phyloP scores from a whole-genome alignment of 2,797 vertebrate genomes.

The Hyperoplus immaculatus region DNA sequence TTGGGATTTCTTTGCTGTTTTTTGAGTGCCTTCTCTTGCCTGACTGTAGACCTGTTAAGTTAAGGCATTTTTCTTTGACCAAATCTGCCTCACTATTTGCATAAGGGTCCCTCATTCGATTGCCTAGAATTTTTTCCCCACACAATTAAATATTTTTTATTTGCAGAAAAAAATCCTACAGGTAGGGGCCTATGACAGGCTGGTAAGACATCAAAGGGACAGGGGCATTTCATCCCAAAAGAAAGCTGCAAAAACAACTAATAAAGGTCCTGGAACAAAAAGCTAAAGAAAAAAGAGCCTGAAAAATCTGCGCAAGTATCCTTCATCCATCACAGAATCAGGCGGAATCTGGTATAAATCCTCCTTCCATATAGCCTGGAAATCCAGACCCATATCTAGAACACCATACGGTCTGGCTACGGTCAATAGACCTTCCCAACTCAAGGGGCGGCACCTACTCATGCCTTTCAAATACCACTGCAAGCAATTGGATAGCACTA shows the following conservation, averaged over 20 bases:
- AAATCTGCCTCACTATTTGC: not conserved
- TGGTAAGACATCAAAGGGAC: no score
- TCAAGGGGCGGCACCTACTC: no score
- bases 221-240: no score
- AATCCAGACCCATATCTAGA: no score
- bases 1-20: not conserved
- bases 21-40: not conserved
- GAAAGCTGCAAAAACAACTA: not conserved
- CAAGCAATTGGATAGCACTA: no score
- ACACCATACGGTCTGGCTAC: no score
- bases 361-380: not conserved
- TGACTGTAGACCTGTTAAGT: not conserved
- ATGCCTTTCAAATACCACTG: no score
- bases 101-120: not conserved
- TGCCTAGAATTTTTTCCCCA: not conserved
- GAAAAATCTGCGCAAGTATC: not conserved
- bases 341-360: not conserved
- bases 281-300: not conserved
- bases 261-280: not conserved
- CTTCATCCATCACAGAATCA: not conserved
- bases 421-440: no score
- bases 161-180: no score
- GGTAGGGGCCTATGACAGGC: no score
- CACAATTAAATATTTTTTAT: no score
- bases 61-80: not conserved